Base-by-base conservation (phyloP, 2,113 vertebrate genomes). In the Motacilla alba region DNA sequence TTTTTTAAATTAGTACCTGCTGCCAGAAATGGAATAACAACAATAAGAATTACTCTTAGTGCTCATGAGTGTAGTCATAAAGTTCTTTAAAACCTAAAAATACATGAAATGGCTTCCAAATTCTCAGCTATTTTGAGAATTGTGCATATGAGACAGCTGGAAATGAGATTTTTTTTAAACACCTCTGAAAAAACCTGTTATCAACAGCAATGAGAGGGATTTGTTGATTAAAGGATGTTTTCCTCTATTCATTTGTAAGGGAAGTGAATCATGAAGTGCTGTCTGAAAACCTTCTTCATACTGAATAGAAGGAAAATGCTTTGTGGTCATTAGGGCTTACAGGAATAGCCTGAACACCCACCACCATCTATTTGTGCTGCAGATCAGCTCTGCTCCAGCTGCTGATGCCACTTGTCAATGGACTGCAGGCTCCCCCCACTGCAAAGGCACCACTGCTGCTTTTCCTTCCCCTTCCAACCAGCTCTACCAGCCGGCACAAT, bases 161-260 rank as follows among this genome's bases (percentile, higher is more conserved):
- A 95, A 89, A 91, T 47, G 0, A 75, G 41, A 35, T 53, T n/a
- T 76, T 74, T 76, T 59, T 60, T 13, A 23, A 86, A 75, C 35
- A 95, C 79, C 79, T 77, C 72, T 3, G 3, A 27, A 83, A 87
- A 91, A 73, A 27, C 4, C 46, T 72, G 43, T 69, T 87, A 53
- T 53, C 62, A 73, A 63, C 52, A 89, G 35, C 78, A 88, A 6
- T 15, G 20, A 60, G 72, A 90, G 35, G 3, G 19, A 28, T 90
- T 78, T 90, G 43, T 87, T 91, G 89, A 92, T 94, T 89, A 87
- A 79, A 79, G 69, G 49, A 60, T 64, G 31, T 86, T 93, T 91
- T 84, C 83, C 39, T 50, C 74, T 66, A 46, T 35, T 90, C 62
- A 77, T 87, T 85, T 80, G 27, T 89, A 77, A 77, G 39, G 78